Evolutionary conservation across 2,888 invertebrate genomes (phyloP).

Genomic region (Ormyrus nitidulus): DNA sequence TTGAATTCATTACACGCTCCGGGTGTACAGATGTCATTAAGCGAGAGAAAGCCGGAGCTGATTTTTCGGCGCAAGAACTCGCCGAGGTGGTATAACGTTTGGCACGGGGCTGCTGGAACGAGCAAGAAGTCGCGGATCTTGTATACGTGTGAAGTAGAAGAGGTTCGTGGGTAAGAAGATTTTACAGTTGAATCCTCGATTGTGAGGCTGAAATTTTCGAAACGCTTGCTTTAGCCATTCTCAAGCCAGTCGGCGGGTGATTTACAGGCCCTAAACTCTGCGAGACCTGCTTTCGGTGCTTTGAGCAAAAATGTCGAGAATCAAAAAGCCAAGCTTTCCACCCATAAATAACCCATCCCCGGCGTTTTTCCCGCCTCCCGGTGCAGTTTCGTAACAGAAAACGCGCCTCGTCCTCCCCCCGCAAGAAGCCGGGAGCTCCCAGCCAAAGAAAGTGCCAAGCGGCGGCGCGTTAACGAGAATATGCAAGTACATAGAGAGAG

Average conservation of each 20-base stretch:
- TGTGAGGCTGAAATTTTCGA: too few species aligned
- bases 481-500: too few species aligned
- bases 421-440: neutral
- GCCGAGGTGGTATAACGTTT: too few species aligned
- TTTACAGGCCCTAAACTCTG: too few species aligned
- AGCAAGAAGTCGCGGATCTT: neutral
- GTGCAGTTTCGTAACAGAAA: slow-evolving; percentile 17
- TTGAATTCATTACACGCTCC: slow-evolving; percentile 16
- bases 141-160: too few species aligned
- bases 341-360: slow-evolving; percentile 20
- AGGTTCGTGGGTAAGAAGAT: too few species aligned
- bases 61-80: too few species aligned
- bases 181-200: too few species aligned
- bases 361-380: neutral
- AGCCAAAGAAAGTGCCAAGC: neutral
- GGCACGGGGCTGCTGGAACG: neutral
- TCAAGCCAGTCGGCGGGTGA: too few species aligned
- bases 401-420: neutral
- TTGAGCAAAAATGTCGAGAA: neutral
- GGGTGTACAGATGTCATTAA: neutral
- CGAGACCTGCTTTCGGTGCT: too few species aligned
- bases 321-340: slow-evolving; percentile 1
- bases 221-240: too few species aligned
- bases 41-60: neutral
- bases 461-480: slow-evolving; percentile 29